These are phyloP conservation scores for Toxotes jaculatrix DNA, from an alignment of 2,113 vertebrate genomes.

Conservation along the genomic window DNA sequence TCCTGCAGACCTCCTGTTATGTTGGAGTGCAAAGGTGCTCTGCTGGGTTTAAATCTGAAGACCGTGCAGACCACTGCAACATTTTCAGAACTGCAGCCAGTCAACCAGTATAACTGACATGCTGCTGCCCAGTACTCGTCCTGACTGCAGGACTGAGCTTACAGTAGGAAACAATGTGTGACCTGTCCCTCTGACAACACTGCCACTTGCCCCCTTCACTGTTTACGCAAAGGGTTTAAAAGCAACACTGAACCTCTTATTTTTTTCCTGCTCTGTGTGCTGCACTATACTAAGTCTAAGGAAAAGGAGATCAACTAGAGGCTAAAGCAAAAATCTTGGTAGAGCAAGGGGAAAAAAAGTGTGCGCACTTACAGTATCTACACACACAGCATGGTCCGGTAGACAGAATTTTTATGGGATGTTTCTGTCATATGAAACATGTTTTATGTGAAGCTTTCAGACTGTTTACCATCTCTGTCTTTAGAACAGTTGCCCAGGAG, in stretches of 20 bases:
- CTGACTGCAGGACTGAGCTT: slow-evolving; percentile 25
- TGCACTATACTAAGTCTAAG: slow-evolving; percentile 9
- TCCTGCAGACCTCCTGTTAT: too few species aligned
- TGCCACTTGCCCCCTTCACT: slow-evolving; percentile 31
- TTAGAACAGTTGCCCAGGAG: slow-evolving; percentile 67
- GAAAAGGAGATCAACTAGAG: slow-evolving; percentile 27
- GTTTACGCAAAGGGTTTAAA: slow-evolving; percentile 39
- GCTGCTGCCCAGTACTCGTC: background rate
- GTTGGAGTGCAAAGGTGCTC: too few species aligned
- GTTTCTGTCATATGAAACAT: slow-evolving; percentile 59
- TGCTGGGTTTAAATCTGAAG: too few species aligned
- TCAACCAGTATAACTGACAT: background rate
- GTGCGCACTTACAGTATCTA: too few species aligned
- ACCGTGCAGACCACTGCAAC: background rate
- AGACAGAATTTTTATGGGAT: slow-evolving; percentile 69
- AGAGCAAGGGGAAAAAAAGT: slow-evolving; percentile 28
- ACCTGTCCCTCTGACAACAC: slow-evolving; percentile 20
- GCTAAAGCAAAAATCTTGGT: slow-evolving; percentile 37
- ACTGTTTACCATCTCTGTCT: slow-evolving; percentile 77
- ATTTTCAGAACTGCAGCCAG: background rate
- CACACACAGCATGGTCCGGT: background rate
- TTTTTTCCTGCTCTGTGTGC: slow-evolving; percentile 60
- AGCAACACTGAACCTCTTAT: slow-evolving; percentile 11
- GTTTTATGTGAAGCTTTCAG: slow-evolving; percentile 77
- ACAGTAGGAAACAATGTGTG: slow-evolving; percentile 35